Evolutionary conservation across 2,113 vertebrate genomes (phyloP), one percentile per base, ranked within the genome.

Genomic region (Equus quagga): DNA sequence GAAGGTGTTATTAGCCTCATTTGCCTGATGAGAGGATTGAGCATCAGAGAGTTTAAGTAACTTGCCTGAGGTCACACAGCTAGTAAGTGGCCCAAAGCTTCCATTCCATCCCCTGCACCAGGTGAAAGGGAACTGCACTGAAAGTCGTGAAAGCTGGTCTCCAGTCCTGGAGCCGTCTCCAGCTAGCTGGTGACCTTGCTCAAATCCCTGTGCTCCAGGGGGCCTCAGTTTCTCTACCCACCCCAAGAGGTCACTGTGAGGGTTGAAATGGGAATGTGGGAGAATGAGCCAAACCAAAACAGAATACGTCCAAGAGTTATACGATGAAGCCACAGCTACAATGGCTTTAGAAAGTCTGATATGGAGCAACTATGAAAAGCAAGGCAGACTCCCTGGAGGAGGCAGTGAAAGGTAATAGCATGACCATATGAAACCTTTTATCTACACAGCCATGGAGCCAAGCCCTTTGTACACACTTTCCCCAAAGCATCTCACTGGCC

Each of bases 321-420:
- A 46, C 23, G 76, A 2, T 3, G 2, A 14, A 18, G 19, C 65
- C 12, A 46, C 33, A 56, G 46, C 5, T 76, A 24, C 8, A 36
- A 75, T 13, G 72, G 54, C 33, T 67, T 80, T n/a, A 72, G 70
- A 91, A 96, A 49, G 21, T 73, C 36, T 56, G 67, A 72, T 72
- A 41, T 49, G n/a, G 51, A 94, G 76, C 73, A 67, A n/a, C 26
- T 28, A 69, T 12, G 17, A 46, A 83, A 94, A 96, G 44, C 79
- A 69, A 88, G 73, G 85, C 76, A 70, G 65, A 65, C 36, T 97
- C 33, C 87, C 36, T 73, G 86, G 41, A 93, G 81, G 87, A 94
- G 67, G 54, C 0, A 9, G 26, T 65, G 64, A 86, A 94, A 8
- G 67, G 10, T 2, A 58, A 44, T 31, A 44, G 31, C 31, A 56